These are phyloP conservation scores for Endotricha flammealis DNA, from an alignment of 2,888 invertebrate genomes.

Conservation along the genomic window DNA sequence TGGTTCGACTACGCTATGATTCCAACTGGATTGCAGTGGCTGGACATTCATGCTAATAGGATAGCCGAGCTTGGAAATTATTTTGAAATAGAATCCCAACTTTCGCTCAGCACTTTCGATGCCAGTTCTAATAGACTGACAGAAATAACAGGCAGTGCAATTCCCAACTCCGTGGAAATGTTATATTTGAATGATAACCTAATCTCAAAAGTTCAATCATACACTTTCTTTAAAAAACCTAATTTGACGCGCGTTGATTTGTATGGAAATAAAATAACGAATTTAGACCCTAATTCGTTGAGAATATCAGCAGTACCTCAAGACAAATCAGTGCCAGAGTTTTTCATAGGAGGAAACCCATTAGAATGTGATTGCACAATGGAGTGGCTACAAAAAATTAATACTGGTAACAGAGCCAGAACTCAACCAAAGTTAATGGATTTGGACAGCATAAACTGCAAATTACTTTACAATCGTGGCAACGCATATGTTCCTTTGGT, in stretches of 20 bases:
- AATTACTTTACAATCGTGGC: conserved; percentile 87
- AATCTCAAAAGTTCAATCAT: conserved; percentile 90
- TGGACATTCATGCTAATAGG: conserved; percentile 91
- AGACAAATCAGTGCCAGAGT: conserved; percentile 86
- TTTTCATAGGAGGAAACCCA: conserved; percentile 91
- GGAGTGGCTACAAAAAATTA: conserved; percentile 93
- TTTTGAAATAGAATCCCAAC: conserved; percentile 88
- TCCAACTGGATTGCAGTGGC: conserved; percentile 89
- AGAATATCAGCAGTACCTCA: conserved; percentile 86
- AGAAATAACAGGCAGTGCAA: conserved; percentile 89
- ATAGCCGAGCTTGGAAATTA: conserved; percentile 91
- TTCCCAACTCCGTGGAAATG: conserved; percentile 89
- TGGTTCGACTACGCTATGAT: conserved; percentile 92
- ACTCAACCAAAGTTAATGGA: conserved; percentile 91
- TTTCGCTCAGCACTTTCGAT: conserved; percentile 88
- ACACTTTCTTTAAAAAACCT: conserved; percentile 91
- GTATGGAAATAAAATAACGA: conserved; percentile 87
- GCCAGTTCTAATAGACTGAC: conserved; percentile 89
- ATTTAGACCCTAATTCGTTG: conserved; percentile 85
- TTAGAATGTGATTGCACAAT: conserved; percentile 93
- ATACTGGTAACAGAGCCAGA: conserved; percentile 84
- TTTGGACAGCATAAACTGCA: conserved; percentile 89
- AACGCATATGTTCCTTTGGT: conserved; percentile 85
- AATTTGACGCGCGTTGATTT: conserved; percentile 90
- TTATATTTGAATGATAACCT: conserved; percentile 88